phyloP scores from a whole-genome alignment of 2,113 vertebrate genomes.

The Argyrosomus japonicus region DNA sequence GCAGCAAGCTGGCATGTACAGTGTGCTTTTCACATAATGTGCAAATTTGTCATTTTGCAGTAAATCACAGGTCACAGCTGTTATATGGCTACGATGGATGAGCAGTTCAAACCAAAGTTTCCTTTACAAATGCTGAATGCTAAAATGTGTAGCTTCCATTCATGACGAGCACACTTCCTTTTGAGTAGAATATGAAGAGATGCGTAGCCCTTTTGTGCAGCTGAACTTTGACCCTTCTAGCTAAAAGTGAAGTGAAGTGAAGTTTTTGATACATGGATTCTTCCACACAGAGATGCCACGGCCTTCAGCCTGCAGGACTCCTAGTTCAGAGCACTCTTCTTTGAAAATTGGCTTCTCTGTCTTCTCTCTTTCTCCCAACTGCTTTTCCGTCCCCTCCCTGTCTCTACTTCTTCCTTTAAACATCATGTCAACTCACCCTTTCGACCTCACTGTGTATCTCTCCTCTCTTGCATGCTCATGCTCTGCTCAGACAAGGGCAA shows the following conservation, averaged over 20 bases:
- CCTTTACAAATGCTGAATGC: not conserved
- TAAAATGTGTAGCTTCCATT: not conserved
- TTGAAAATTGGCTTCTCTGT: slow-evolving; percentile 28
- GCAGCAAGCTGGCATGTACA: not conserved
- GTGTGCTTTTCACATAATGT: not conserved
- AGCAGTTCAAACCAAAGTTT: not conserved
- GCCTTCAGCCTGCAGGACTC: slow-evolving; percentile 18
- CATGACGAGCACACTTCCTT: not conserved
- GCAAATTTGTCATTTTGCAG: not conserved
- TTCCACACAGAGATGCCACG: slow-evolving; percentile 17
- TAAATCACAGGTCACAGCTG: not conserved
- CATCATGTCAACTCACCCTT: slow-evolving; percentile 57
- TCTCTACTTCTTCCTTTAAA: slow-evolving; percentile 40
- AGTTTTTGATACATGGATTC: slow-evolving; percentile 3
- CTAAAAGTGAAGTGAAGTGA: slow-evolving; percentile 21
- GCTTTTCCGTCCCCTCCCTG: not conserved
- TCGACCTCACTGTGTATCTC: slow-evolving; percentile 37
- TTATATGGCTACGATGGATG: not conserved
- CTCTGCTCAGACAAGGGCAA: slow-evolving; percentile 67
- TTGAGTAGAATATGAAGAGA: not conserved
- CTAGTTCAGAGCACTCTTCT: slow-evolving; percentile 37
- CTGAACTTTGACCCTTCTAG: not conserved
- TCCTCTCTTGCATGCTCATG: slow-evolving; percentile 45
- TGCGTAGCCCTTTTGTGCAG: not conserved
- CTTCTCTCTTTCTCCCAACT: slow-evolving; percentile 14